phyloP scores from a whole-genome alignment of 2,888 invertebrate genomes.

The Meganola albula region DNA sequence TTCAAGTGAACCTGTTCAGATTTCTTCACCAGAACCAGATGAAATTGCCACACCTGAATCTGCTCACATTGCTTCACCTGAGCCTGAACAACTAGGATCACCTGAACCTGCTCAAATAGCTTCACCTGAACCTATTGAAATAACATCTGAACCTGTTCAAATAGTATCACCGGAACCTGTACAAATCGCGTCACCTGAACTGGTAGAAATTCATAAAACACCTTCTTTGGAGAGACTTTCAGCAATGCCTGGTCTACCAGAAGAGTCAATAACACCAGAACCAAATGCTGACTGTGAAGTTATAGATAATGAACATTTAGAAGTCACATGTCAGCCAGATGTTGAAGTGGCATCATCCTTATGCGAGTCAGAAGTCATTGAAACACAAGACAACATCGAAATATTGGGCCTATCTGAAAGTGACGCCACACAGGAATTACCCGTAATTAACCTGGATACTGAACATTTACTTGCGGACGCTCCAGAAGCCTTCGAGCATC shows the following conservation, averaged over 20 bases:
- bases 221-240: no score
- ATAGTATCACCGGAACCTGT: constrained; percentile 23
- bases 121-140: constrained; percentile 33
- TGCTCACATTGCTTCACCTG: constrained; percentile 19
- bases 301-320: constrained; percentile 35
- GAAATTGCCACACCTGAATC: constrained; percentile 20
- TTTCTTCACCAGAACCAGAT: constrained; percentile 23
- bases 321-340: neutral
- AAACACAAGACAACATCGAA: neutral
- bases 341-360: no score
- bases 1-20: constrained; percentile 23
- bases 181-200: constrained; percentile 12
- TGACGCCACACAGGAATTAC: constrained; percentile 16
- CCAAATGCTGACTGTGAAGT: no score
- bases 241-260: constrained; percentile 20
- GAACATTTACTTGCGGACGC: constrained; percentile 18
- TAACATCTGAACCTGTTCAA: no score
- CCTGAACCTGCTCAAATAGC: constrained; percentile 24
- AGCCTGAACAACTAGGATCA: constrained; percentile 23
- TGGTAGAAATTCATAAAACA: constrained; percentile 6
- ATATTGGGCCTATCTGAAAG: constrained; percentile 8
- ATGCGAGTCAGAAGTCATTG: neutral
- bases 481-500: constrained; percentile 12
- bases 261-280: no score
- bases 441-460: constrained; percentile 25